Percentiles rank a stretch among this genome's conserved stretches.
These are phyloP conservation scores for Himalopsyche phryganea DNA, from an alignment of 1,140 invertebrate species.

Conservation along the genomic window DNA sequence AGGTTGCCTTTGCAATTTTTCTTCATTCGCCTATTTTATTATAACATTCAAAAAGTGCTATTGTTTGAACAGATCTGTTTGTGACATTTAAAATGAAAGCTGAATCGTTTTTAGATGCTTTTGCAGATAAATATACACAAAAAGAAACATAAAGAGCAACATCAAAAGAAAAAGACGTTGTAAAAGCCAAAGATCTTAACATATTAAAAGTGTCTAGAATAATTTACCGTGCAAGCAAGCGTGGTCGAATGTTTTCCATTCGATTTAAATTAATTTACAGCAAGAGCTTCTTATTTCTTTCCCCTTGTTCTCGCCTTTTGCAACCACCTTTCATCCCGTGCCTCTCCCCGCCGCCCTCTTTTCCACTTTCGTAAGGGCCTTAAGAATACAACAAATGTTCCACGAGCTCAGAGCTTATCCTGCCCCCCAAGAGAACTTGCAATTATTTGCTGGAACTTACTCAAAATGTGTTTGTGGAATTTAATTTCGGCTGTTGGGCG, in stretches of 20 bases:
- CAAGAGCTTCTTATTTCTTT: conserved; percentile 30
- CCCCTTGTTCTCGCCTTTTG: conserved; percentile 20
- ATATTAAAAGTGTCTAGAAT: too few species aligned
- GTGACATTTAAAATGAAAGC: too few species aligned
- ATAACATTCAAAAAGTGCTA: too few species aligned
- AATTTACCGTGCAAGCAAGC: not conserved
- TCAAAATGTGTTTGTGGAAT: conserved; percentile 35
- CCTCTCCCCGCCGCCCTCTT: conserved; percentile 8
- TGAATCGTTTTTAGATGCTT: too few species aligned
- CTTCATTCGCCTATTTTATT: too few species aligned
- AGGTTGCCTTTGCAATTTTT: too few species aligned
- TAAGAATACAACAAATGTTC: conserved; percentile 34
- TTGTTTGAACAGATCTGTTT: too few species aligned
- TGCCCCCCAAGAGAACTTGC: conserved; percentile 21
- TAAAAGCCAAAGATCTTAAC: too few species aligned
- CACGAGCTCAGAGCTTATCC: conserved; percentile 21
- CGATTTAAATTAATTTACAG: conserved; percentile 33
- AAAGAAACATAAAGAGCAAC: too few species aligned
- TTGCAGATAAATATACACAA: too few species aligned
- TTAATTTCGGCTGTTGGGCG: conserved; percentile 30
- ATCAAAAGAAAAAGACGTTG: too few species aligned
- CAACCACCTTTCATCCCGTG: conserved; percentile 1
- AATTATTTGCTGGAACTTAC: conserved; percentile 34
- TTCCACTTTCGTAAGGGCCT: conserved; percentile 10
- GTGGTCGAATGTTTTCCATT: conserved; percentile 26